Conservation (phyloP, 2,797 vertebrate species). For the Ctenochaetus hawaiiensis region DNA sequence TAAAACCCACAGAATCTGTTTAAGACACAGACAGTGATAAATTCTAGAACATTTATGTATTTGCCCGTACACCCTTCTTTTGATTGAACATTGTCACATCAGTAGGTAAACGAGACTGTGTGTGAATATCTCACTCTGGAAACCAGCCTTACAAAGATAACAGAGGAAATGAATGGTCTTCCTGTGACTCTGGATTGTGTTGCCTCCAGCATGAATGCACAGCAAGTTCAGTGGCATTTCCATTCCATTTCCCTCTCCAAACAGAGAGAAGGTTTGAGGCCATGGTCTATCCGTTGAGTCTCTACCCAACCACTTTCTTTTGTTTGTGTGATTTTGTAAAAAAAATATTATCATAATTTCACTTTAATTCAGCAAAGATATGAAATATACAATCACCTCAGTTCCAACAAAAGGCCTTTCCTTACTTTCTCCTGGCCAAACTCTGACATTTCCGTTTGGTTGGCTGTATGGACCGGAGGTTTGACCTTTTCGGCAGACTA, state of each 20-base stretch:
- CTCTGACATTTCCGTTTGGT: constrained; percentile 56
- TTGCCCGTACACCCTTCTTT: background rate
- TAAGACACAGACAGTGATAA: background rate
- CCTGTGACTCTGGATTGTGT: constrained; percentile 6
- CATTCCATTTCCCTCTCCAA: constrained; percentile 26
- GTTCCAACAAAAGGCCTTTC: constrained; percentile 14
- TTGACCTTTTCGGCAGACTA: constrained; percentile 67
- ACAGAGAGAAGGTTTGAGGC: constrained; percentile 32
- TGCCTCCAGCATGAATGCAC: constrained; percentile 9
- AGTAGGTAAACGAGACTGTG: background rate
- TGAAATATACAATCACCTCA: constrained; percentile 28
- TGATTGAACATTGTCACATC: background rate
- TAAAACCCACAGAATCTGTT: background rate
- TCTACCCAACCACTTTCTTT: background rate
- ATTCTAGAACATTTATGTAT: background rate
- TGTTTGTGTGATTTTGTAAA: constrained; percentile 15
- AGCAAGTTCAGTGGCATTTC: constrained; percentile 31
- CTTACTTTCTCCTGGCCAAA: constrained; percentile 4
- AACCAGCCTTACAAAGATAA: background rate
- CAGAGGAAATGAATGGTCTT: background rate
- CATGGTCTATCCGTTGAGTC: background rate
- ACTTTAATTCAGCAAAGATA: constrained; percentile 19
- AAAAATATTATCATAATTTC: constrained; percentile 14
- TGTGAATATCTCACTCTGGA: background rate
- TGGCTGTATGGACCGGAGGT: constrained; percentile 25